Evolutionary conservation across 2,797 vertebrate species (phyloP).

Genomic region (Eremophila alpestris): DNA sequence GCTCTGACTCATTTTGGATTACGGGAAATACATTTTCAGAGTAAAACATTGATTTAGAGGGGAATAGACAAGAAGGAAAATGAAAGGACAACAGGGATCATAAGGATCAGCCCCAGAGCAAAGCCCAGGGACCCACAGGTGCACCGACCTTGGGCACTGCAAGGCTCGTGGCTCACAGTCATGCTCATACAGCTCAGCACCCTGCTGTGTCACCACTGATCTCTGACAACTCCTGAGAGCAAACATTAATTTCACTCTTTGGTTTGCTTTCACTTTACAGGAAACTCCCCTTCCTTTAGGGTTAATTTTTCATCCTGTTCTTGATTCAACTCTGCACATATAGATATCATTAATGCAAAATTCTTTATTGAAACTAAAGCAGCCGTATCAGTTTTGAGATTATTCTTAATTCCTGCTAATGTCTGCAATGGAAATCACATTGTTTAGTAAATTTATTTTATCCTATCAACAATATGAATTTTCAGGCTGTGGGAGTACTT

Average conservation of each 20-base stretch:
- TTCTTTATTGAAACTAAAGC: background rate
- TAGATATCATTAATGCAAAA: background rate
- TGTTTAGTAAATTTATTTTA: background rate
- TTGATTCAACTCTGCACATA: background rate
- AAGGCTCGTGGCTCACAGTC: background rate
- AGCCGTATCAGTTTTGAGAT: background rate
- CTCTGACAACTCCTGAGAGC: background rate
- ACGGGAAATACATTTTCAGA: background rate
- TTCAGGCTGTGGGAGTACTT: background rate
- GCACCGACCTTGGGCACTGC: accelerated
- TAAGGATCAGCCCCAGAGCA: background rate
- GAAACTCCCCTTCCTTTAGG: background rate
- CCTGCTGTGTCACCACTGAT: background rate
- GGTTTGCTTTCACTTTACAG: background rate
- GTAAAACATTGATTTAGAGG: background rate
- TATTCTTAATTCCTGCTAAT: background rate
- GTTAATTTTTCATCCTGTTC: background rate
- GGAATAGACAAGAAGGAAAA: background rate
- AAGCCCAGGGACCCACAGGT: background rate
- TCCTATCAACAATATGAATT: background rate
- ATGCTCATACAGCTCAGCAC: accelerated
- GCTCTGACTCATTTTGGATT: background rate
- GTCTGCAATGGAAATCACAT: background rate
- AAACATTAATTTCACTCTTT: background rate
- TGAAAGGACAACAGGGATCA: accelerated